Percentiles rank a stretch among this genome's conserved stretches.
phyloP scores from a whole-genome alignment of 1,140 invertebrate genomes.

The Parasteatoda tepidariorum region DNA sequence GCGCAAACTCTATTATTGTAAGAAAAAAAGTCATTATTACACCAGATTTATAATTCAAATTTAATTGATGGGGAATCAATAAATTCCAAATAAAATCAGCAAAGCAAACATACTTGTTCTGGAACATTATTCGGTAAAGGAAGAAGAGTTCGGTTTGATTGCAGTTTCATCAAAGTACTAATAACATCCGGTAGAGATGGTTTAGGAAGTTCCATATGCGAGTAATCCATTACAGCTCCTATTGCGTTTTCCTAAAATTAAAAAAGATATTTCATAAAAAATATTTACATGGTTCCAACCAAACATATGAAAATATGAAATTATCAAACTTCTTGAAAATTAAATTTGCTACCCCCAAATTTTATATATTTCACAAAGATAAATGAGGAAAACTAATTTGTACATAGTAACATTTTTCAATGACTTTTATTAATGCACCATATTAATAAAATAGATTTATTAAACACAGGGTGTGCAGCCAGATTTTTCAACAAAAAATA shows the following conservation, averaged over 20 bases:
- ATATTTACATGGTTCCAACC: not conserved
- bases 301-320: not conserved
- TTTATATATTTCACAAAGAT: no score
- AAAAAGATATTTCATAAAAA: not conserved
- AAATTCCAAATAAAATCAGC: not conserved
- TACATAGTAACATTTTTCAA: no score
- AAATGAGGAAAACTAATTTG: no score
- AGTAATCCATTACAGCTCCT: constrained; percentile 61
- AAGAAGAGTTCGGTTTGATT: not conserved
- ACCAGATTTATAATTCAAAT: not conserved
- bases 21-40: no score
- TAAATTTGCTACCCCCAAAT: no score
- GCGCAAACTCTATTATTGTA: no score
- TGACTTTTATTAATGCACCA: no score
- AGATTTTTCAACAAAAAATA: no score
- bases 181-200: constrained; percentile 60
- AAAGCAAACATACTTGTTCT: constrained; percentile 9
- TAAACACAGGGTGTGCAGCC: no score
- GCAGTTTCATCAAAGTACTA: constrained; percentile 45
- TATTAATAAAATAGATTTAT: no score
- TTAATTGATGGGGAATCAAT: not conserved
- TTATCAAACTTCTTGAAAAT: no score
- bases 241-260: constrained; percentile 62
- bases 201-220: constrained; percentile 43
- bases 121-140: not conserved